A percentile compares a stretch with the other conserved stretches of the same genome.
These are phyloP conservation scores for Corythucha ciliata DNA, from an alignment of 2,888 invertebrate genomes.

Conservation along the genomic window DNA sequence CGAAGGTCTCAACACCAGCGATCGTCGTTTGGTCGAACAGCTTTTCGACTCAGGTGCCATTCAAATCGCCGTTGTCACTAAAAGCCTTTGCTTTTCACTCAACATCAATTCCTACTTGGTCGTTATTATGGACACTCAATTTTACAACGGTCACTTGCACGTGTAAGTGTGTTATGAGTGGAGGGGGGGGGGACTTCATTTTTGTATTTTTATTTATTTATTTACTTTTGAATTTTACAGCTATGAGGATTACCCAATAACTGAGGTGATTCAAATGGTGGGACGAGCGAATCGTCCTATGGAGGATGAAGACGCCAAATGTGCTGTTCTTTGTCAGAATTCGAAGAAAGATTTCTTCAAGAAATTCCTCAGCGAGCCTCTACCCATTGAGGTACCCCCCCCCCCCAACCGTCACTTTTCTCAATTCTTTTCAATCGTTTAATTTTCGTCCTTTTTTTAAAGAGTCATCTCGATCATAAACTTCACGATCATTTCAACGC, in stretches of 20 bases:
- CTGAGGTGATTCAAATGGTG: conserved; percentile 95
- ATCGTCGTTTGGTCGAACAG: conserved; percentile 85
- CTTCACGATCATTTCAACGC: conserved; percentile 99
- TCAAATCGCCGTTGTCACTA: conserved; percentile 83
- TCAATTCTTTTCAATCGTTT: not conserved
- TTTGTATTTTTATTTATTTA: not conserved
- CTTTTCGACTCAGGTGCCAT: conserved; percentile 88
- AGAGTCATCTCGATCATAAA: conserved; percentile 92
- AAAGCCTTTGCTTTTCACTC: conserved; percentile 87
- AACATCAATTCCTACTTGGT: conserved; percentile 87
- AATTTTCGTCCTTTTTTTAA: conserved; percentile 11
- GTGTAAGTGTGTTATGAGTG: conserved; percentile 29
- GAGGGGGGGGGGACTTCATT: not conserved
- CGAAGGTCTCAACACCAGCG: conserved; percentile 77
- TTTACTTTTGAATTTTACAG: conserved; percentile 20
- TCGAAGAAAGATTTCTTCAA: conserved; percentile 98
- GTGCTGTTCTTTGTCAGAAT: conserved; percentile 91
- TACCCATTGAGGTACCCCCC: conserved; percentile 72
- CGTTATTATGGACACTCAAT: conserved; percentile 93
- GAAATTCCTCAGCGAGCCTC: conserved; percentile 91
- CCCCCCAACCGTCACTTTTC: not conserved
- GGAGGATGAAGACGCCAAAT: conserved; percentile 86
- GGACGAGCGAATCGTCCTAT: conserved; percentile 90
- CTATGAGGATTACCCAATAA: conserved; percentile 96
- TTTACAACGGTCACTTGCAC: conserved; percentile 65